These are phyloP conservation scores for Pipra filicauda DNA, from an alignment of 2,113 vertebrate genomes.

Conservation along the genomic window DNA sequence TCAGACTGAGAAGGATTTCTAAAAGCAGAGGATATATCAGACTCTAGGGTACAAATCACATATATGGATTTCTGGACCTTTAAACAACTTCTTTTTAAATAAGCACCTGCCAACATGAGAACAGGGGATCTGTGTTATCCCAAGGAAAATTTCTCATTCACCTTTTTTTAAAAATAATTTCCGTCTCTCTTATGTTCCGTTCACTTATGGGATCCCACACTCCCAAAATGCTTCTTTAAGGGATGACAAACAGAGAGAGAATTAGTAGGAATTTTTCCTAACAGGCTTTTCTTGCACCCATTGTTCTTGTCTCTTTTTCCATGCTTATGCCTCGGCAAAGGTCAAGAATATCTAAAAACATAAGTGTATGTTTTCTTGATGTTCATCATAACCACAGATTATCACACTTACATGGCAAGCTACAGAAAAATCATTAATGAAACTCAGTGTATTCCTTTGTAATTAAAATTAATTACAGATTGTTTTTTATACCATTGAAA, in stretches of 20 bases:
- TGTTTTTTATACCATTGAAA: not conserved
- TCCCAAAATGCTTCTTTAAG: not conserved
- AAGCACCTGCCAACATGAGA: not conserved
- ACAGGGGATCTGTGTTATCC: not conserved
- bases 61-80: not conserved
- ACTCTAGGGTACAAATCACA: not conserved
- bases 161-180: not conserved
- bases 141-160: not conserved
- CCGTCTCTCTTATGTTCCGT: not conserved
- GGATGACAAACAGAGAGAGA: not conserved
- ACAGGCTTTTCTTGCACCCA: not conserved
- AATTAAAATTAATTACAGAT: not conserved
- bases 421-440: not conserved
- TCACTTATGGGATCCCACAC: not conserved
- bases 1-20: not conserved
- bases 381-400: not conserved
- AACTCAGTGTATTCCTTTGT: not conserved
- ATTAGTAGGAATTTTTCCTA: not conserved
- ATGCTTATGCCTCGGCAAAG: not conserved
- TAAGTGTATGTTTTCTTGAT: not conserved
- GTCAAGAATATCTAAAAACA: not conserved
- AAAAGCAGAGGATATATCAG: not conserved
- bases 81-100: not conserved
- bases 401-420: not conserved
- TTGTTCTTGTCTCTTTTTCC: not conserved